Base-by-base conservation (phyloP, 2,113 vertebrate species). In the Meleagris gallopavo region DNA sequence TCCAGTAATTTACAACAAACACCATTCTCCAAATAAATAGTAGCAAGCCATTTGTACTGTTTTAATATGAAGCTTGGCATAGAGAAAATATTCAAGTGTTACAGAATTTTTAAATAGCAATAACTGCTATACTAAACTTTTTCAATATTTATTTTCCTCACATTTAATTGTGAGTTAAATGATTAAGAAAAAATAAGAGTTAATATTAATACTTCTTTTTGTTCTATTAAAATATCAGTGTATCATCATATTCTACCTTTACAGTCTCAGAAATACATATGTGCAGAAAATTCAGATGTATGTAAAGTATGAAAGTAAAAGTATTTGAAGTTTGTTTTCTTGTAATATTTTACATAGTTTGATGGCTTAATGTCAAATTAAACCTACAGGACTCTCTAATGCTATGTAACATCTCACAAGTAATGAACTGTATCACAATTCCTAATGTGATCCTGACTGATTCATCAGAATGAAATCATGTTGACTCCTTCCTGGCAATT, bases 371-470 rank as follows among this genome's bases (percentile, higher is more conserved):
- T 88, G 57, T 96, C 79, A 94, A 90, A 94, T 80, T 83, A 96
- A 86, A 52, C 64, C 57, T 60, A 73, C 82, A 65, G 65, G 91
- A 94, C 70, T 67, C 55, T 60, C 20, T 79, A 79, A 89, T 75
- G 36, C 64, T 88, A 52, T 85, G 32, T 90, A 69, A 54, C 43
- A 75, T 79, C 69, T 91, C 60, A 38, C 36, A 45, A 91, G 43
- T 89, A 96, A 95, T 69, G 77, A 67, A 96, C 71, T 96, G 60
- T 91, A 84, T 96, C 85, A 91, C 55, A 96, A 70, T 93, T 95
- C 77, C 77, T 97, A 93, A 93, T 83, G 89, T 83, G 48, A 36
- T 50, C 60, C 89, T 58, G 48, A 41, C 38, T 93, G 69, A 93
- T 87, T 93, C 90, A 62, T 93, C 90, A 62, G 86, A 85, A 92